Base-by-base conservation (phyloP, 2,888 invertebrate species). In the Lasioglossum malachurum region DNA sequence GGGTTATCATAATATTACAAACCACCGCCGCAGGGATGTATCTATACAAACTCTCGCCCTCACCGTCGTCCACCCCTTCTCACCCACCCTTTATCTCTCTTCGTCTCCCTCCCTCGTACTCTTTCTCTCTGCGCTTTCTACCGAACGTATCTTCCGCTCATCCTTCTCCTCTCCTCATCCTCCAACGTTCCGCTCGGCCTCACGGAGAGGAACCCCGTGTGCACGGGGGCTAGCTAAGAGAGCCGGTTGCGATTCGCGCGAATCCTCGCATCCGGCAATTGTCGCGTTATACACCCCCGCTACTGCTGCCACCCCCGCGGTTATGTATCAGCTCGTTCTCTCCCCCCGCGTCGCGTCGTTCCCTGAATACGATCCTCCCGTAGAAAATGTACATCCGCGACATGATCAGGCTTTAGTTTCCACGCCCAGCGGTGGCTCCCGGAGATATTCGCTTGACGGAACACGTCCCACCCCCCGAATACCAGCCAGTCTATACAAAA, bases 1-100 rank as follows among this genome's bases (percentile, higher is more conserved):
- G 93, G 94, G 95, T 95, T 95, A 95, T 95, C 94, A 95, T 95
- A 95, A 95, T 95, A 95, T 95, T 95, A 95, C 95, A 95, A 95
- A 95, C 95, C 95, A 93, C 94, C 92, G 93, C 88, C 90, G 92
- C 94, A 94, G 93, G 93, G 92, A 94, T 93, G 94, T 93, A 94
- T 93, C 93, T 93, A 93, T 93, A 93, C 93, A 93, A 93, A 91
- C 88, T 86, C 90, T 89, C 88, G 87, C 89, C 90, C 88, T 87
- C 88, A 49, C 73, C 86, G 57, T 83, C 82, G 69, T 69, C 38
- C 49, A 73, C 82, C 74, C 23, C 31, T 31, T 35, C 69, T 38
- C 69, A 35, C 23, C 31, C 69, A 10, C 38, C 72, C 53, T 67
- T 60, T 73, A 74, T 86, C 72, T 78, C 69, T 75, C 80, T 75